Evolutionary conservation across 2,113 vertebrate species (phyloP).

Genomic region (Galemys pyrenaicus): DNA sequence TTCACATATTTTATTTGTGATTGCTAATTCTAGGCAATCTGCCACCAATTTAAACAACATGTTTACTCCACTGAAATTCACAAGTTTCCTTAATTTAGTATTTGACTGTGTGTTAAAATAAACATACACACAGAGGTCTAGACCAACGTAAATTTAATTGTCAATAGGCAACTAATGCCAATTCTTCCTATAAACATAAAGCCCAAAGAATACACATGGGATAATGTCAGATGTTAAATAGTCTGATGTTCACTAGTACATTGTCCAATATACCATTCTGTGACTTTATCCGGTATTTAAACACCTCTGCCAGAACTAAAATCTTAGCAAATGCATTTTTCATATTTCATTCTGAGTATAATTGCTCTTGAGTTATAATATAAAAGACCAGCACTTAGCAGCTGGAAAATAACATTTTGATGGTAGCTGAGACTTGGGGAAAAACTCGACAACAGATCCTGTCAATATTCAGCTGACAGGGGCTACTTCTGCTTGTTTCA

Average conservation of each 20-base stretch:
- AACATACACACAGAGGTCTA: constrained; percentile 69
- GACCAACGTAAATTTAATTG: constrained; percentile 68
- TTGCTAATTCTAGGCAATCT: constrained; percentile 77
- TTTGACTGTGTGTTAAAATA: constrained; percentile 76
- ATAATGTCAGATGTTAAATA: constrained; percentile 78
- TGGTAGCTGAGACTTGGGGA: constrained; percentile 7
- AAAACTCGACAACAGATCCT: not conserved
- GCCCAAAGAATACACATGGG: constrained; percentile 65
- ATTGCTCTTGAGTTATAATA: constrained; percentile 55
- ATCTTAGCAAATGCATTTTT: constrained; percentile 54
- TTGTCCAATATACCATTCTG: not conserved
- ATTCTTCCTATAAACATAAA: constrained; percentile 67
- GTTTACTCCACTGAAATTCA: constrained; percentile 79
- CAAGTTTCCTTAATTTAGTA: constrained; percentile 77
- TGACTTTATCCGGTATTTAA: constrained; percentile 42
- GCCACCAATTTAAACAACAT: constrained; percentile 76
- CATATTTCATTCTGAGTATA: constrained; percentile 51
- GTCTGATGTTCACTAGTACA: constrained; percentile 58
- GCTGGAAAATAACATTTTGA: constrained; percentile 63
- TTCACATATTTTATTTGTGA: constrained; percentile 75
- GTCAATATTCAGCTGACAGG: constrained; percentile 68
- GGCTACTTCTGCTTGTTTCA: constrained; percentile 55
- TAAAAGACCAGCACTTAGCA: constrained; percentile 39
- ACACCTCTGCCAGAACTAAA: not conserved
- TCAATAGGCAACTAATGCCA: constrained; percentile 73